Evolutionary conservation across 2,797 vertebrate species (phyloP), one percentile per base, ranked within the genome.

Genomic region (Chloroceryle inda): DNA sequence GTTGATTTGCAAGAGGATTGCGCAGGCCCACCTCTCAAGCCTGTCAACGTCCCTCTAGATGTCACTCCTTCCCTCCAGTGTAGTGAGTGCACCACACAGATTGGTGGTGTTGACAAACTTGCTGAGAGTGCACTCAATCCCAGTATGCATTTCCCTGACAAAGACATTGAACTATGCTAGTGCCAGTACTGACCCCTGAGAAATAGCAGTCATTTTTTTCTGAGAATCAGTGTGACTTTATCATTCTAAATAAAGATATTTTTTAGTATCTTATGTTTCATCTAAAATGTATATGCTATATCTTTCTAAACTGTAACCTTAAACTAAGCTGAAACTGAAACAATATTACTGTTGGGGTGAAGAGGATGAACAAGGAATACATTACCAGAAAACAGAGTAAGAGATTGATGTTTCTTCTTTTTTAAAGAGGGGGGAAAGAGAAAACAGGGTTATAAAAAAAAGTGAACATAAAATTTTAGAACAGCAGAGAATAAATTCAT

Each of bases 151-250:
- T 24, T 58, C 1, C 0, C 19, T 5, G 19, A 24, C 15, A 27
- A 4, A 56, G 37, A 22, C 35, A 6, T 45, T 23, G 15, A 55
- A 16, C 4, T 38, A 13, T 0, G 0, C 8, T 4, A 0, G 13
- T 67, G 13, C 15, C 18, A n/a, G 2, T 4, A 50, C 5, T 7
- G 10, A 2, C 11, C 37, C 16, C 49, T 47, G 18, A 72, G 29
- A 6, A 64, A 29, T 4, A 21, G 7, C 11, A 29, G 15, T 56
- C 10, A 8, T 72, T 76, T 77, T 26, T 42, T 56, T 72, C 26
- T 90, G 23, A 69, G 74, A 91, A 55, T 1, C 5, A 27, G 4
- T 35, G 13, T 47, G 17, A 10, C 2, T 77, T 94, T 52, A 29
- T 58, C 14, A 72, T 78, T 68, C 50, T 82, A 55, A 82, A 62